Evolutionary conservation across 2,113 vertebrate species (phyloP), one percentile per base, ranked within the genome.

Genomic region (Corydoras maculifer): DNA sequence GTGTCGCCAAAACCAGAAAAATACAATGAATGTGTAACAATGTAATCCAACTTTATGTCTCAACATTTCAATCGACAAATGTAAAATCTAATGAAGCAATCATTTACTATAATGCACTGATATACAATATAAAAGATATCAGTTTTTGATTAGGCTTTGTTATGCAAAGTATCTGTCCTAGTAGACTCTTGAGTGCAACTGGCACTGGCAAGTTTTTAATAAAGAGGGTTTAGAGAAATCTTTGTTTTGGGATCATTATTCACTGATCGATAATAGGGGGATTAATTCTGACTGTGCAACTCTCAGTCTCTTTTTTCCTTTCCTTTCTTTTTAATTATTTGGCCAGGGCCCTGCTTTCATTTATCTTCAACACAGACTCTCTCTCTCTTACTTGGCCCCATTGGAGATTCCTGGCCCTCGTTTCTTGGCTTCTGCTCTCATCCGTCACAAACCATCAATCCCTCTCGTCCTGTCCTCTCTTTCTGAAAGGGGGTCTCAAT

Each of bases 361-460:
- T 53, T 70, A 70, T 73, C 58, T 65, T 77, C 29, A 68, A 51
- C 62, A 74, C 71, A 60, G 64, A 30, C 35, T 30, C 60, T 64
- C 58, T 58, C 63, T 53, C 62, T 64, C 61, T 61, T 57, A 70
- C 81, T 84, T 75, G 78, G 74, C 83, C 84, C 70, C 51, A 25
- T 62, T 67, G 62, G 48, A 53, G 53, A 66, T 85, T 80, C 79
- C 81, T 86, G 76, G 68, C 79, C 75, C 75, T 81, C 80, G 81
- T 83, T 83, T 83, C 83, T 83, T 86, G 80, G 82, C 86, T 88
- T 81, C 79, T 76, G 68, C 14, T 71, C 83, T 84, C 82, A 84
- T 88, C 80, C 84, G 79, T 84, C 85, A 88, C 85, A 85, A 86
- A 81, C 83, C 82, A 80, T 84, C 79, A 71, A 83, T 86, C 86